Percentiles rank a stretch among this genome's conserved stretches.
Conservation (phyloP, 2,888 invertebrate genomes). For the Pachliopta kotzebuea region DNA sequence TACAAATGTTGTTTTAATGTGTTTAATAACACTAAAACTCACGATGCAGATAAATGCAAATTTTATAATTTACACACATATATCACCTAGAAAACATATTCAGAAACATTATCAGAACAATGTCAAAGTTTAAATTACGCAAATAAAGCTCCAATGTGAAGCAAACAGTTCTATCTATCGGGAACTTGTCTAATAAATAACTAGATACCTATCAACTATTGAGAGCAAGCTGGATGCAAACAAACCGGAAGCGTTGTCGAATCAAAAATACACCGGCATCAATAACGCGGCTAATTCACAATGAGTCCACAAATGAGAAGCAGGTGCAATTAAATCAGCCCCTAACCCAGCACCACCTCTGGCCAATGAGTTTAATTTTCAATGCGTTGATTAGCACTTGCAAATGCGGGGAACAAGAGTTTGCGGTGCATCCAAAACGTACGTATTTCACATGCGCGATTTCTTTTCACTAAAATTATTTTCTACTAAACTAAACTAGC, state of each 20-base stretch:
- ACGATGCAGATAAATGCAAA: too few species aligned
- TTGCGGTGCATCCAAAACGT: neutral
- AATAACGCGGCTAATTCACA: conserved; percentile 14
- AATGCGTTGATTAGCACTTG: neutral
- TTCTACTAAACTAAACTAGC: too few species aligned
- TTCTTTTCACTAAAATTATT: neutral
- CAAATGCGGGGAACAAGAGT: neutral
- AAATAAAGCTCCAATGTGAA: neutral
- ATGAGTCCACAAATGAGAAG: conserved; percentile 12
- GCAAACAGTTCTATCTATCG: conserved; percentile 5
- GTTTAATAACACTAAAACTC: too few species aligned
- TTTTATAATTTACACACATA: neutral
- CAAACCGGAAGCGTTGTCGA: neutral
- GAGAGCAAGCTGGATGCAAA: conserved; percentile 6
- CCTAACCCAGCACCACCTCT: neutral
- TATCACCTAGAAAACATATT: neutral
- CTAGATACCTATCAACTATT: conserved; percentile 5
- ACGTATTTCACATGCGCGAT: neutral
- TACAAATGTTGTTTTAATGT: too few species aligned
- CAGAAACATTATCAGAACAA: conserved; percentile 1
- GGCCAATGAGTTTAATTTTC: conserved; percentile 4
- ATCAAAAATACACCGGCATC: conserved; percentile 3
- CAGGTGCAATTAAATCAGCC: conserved; percentile 18
- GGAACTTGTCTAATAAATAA: conserved; percentile 12
- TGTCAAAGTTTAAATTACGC: conserved; percentile 5